A percentile compares a stretch with the other conserved stretches of the same genome.
Evolutionary conservation across 2,113 vertebrate genomes (phyloP).

Genomic region (Trogon surrucura): DNA sequence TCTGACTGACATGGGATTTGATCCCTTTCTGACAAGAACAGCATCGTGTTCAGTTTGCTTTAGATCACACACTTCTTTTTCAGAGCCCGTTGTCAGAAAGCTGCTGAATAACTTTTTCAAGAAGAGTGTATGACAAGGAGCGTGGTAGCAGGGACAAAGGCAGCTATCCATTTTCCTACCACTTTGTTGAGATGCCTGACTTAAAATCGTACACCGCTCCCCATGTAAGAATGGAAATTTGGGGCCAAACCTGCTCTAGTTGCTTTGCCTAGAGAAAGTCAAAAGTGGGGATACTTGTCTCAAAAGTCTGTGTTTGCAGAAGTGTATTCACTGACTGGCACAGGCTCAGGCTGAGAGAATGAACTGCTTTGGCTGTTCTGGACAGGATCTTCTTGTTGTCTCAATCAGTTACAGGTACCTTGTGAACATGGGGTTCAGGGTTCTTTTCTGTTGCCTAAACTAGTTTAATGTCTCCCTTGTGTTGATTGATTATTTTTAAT

Average conservation of each 20-base stretch:
- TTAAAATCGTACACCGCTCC: background rate
- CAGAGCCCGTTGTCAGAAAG: conserved; percentile 17
- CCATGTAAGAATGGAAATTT: background rate
- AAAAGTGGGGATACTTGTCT: background rate
- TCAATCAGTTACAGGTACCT: background rate
- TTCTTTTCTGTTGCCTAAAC: background rate
- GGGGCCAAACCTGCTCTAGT: background rate
- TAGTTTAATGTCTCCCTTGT: background rate
- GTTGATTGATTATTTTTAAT: background rate
- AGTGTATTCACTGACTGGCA: background rate
- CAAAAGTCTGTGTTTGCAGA: background rate
- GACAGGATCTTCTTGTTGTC: background rate
- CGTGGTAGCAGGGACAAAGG: background rate
- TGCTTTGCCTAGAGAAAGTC: background rate
- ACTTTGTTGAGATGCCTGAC: background rate
- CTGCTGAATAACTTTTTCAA: conserved; percentile 48
- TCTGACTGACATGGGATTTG: conserved; percentile 40
- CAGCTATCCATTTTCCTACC: background rate
- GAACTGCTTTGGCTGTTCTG: background rate
- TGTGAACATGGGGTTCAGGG: accelerated
- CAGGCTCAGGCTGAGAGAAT: background rate
- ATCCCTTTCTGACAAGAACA: conserved; percentile 47
- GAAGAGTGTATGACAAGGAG: conserved; percentile 7
- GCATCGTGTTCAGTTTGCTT: conserved; percentile 26
- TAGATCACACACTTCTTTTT: conserved; percentile 38